Base-by-base conservation (phyloP, 1,140 invertebrate species). In the Ooceraea biroi region DNA sequence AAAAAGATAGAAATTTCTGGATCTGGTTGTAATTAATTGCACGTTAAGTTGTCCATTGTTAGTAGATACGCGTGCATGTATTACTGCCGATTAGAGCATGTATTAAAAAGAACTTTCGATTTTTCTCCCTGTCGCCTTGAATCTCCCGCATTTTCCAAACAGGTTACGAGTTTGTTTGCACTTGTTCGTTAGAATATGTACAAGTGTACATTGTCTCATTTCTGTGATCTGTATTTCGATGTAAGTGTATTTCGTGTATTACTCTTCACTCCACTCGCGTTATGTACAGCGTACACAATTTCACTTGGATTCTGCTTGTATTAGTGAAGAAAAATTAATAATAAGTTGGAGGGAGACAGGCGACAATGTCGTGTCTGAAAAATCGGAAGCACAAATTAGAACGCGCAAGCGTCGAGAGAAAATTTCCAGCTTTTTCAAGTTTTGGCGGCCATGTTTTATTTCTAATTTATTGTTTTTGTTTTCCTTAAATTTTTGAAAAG, bases 381-480 rank as follows among this genome's bases (percentile, higher is more conserved):
- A 91, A 92, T 87, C 88, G 87, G 85, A 91, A 90, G 86, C 73
- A 88, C 25, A 69, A 89, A 89, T 88, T 87, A 87, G 84, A 83
- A 88, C 80, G 80, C 71, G 78, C n/a, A 90, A 87, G 85, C 83
- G 71, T 85, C 86, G 88, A 89, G 76, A 86, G 76, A 89, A 90
- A 91, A 93, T 93, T 94, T 94, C 92, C 90, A 94, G 88, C 93
- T 94, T 94, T 94, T 94, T 94, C 92, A 93, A 93, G 92, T 91
- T 80, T 89, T 90, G 89, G 90, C 93, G 88, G 87, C 86, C 88
- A 88, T 89, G 69, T 91, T 61, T 36, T 68, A 36, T 84, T 48
- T 73, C 10, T 36, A 61, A 46, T 72, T 83, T 88, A 76, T 85
- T 84, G 68, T 3, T 61, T 69, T 0, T 71, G 57, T 0, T 30